A percentile compares a stretch with the other conserved stretches of the same genome.
phyloP scores from a whole-genome alignment of 2,888 invertebrate species.

The Campaea margaritaria region DNA sequence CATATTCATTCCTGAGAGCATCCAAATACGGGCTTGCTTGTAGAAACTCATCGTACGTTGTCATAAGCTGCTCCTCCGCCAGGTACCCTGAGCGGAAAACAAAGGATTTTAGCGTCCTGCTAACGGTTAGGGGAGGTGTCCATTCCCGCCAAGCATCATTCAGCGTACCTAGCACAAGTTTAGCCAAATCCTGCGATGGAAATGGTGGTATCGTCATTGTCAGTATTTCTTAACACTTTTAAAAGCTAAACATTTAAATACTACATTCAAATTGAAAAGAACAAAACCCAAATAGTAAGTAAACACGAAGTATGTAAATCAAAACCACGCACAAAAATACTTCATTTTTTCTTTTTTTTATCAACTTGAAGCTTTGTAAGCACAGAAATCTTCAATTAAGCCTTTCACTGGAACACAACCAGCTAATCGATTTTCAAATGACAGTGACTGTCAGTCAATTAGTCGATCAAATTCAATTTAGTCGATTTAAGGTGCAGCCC shows the following conservation, averaged over 20 bases:
- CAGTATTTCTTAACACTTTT: constrained; percentile 1
- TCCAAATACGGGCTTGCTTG: constrained; percentile 79
- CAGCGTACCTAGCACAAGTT: constrained; percentile 76
- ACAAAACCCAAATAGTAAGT: constrained; percentile 14
- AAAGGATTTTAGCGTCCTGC: constrained; percentile 33
- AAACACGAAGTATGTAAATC: constrained; percentile 24
- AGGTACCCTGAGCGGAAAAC: constrained; percentile 70
- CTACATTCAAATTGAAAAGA: constrained; percentile 23
- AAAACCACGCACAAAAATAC: constrained; percentile 30
- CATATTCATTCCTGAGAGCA: constrained; percentile 76
- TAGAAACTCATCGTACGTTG: constrained; percentile 80
- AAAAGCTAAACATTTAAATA: not conserved
- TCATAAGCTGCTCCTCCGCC: constrained; percentile 80
- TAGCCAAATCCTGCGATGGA: constrained; percentile 77
- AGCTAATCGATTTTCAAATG: too few relatives aligned
- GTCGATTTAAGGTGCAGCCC: not conserved
- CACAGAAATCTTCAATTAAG: too few relatives aligned
- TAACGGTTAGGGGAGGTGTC: constrained; percentile 44
- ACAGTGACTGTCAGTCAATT: not conserved
- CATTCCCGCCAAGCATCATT: constrained; percentile 73
- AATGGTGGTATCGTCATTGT: constrained; percentile 74
- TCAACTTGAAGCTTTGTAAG: not conserved
- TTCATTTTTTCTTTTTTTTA: constrained; percentile 1
- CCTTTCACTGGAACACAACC: not conserved
- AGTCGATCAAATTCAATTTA: constrained; percentile 5